Evolutionary conservation across 2,797 vertebrate genomes (phyloP).

Genomic region (Coracias cyanogaster): DNA sequence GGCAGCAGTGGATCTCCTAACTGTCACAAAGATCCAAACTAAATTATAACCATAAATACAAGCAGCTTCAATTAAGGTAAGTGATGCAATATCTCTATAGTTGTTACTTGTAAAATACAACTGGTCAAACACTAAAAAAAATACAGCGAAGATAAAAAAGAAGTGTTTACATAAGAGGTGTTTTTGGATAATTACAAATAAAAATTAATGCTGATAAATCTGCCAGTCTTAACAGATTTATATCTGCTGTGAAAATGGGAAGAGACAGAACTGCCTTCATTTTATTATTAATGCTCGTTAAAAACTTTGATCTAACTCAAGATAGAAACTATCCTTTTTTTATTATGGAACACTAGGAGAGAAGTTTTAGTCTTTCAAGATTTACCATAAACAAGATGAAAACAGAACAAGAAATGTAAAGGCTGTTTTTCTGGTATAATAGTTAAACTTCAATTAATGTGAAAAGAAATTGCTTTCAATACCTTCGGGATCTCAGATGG

Average conservation of each 20-base stretch:
- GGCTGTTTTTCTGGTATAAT: background rate
- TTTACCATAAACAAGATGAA: background rate
- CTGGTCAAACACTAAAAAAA: background rate
- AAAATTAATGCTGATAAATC: background rate
- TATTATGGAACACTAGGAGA: background rate
- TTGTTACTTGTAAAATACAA: background rate
- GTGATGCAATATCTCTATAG: background rate
- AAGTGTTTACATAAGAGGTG: background rate
- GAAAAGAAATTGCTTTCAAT: background rate
- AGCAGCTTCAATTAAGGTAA: background rate
- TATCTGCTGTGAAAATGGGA: background rate
- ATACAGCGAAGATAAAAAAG: background rate
- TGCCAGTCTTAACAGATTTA: background rate
- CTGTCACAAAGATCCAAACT: background rate
- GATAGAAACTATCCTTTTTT: background rate
- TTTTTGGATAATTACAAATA: background rate
- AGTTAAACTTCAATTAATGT: background rate
- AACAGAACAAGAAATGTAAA: background rate
- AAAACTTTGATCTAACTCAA: background rate
- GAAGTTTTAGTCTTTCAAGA: background rate
- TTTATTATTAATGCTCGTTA: background rate
- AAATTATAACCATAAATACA: background rate
- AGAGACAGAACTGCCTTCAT: background rate
- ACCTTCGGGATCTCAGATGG: background rate
- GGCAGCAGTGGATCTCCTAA: background rate